Evolutionary conservation across 2,113 vertebrate genomes (phyloP).

Genomic region (Cercocebus atys): DNA sequence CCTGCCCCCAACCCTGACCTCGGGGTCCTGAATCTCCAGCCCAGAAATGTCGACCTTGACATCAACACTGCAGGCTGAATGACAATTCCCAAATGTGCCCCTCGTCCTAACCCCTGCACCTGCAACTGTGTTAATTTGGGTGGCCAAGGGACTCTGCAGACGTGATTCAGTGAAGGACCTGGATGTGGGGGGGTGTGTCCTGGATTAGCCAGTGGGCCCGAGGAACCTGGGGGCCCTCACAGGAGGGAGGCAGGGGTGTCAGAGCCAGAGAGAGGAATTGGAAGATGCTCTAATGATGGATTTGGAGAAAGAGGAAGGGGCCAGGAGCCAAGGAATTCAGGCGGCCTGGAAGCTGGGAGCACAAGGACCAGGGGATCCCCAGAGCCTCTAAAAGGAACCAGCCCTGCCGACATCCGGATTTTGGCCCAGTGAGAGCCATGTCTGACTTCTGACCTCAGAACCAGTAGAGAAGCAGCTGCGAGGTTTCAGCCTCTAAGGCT

Average conservation of each 20-base stretch:
- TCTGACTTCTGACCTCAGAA: accelerated
- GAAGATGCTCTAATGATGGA: accelerated
- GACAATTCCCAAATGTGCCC: background rate
- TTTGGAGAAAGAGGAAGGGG: background rate
- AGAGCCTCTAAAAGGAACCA: background rate
- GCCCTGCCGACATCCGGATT: background rate
- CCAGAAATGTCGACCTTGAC: background rate
- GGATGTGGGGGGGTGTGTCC: background rate
- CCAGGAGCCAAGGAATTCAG: background rate
- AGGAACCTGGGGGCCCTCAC: background rate
- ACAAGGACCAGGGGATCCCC: background rate
- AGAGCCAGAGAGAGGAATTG: background rate
- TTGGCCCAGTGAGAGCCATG: accelerated
- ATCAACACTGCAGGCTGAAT: background rate
- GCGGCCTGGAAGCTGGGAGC: background rate
- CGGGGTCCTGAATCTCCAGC: background rate
- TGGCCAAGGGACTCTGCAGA: background rate
- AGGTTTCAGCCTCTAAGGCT: too few species aligned
- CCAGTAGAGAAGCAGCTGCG: background rate
- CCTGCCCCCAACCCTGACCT: background rate
- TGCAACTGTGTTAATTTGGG: background rate
- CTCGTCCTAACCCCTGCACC: background rate
- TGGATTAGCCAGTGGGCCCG: background rate
- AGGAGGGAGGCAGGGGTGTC: background rate
- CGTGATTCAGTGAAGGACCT: background rate